These are phyloP conservation scores for Mus caroli DNA, from an alignment of 2,797 vertebrate species.

Conservation along the genomic window DNA sequence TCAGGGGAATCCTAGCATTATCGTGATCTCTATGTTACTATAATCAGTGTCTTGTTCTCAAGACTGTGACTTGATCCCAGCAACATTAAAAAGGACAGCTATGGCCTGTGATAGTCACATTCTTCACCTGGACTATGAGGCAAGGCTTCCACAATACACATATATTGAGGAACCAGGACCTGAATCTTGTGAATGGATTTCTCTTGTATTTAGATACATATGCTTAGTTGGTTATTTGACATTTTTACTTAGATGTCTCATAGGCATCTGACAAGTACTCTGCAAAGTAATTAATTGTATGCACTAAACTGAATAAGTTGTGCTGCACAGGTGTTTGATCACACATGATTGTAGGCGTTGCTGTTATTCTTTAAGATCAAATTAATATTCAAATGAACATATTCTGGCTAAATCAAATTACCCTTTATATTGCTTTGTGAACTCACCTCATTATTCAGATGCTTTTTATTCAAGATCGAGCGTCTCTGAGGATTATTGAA, in stretches of 20 bases:
- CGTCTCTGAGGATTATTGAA: background rate
- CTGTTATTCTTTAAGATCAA: background rate
- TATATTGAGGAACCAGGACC: background rate
- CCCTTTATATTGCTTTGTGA: background rate
- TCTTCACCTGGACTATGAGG: background rate
- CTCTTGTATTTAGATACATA: background rate
- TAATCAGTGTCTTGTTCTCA: background rate
- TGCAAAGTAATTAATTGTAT: background rate
- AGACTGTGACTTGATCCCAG: background rate
- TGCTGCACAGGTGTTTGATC: background rate
- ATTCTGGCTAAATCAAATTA: background rate
- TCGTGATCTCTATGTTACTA: background rate
- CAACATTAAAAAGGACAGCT: background rate
- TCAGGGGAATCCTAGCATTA: background rate
- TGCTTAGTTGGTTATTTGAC: background rate
- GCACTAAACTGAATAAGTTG: background rate
- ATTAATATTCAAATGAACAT: slow-evolving; percentile 7
- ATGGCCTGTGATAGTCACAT: background rate
- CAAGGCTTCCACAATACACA: background rate
- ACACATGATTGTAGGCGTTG: background rate
- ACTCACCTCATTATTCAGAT: background rate
- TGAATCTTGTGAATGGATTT: background rate
- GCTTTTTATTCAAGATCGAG: background rate
- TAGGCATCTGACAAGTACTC: background rate
- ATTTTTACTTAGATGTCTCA: background rate